phyloP scores from a whole-genome alignment of 2,113 vertebrate genomes.

The Sapajus apella region DNA sequence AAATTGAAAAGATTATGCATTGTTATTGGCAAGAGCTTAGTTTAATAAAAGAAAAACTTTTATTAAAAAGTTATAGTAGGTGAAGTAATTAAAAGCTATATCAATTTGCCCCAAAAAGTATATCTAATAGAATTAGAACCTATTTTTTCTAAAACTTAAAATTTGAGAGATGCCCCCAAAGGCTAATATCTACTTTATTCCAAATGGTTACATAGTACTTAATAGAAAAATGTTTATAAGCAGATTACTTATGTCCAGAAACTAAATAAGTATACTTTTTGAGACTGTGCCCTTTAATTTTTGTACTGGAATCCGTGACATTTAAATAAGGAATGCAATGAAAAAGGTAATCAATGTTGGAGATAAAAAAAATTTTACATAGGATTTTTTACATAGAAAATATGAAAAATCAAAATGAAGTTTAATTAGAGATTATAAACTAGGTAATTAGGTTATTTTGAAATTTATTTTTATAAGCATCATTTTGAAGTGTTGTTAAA shows the following conservation, averaged over 20 bases:
- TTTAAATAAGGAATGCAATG: background rate
- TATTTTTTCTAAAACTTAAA: conserved; percentile 41
- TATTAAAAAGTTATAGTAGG: conserved; percentile 10
- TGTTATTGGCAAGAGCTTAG: conserved; percentile 31
- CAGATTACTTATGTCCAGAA: background rate
- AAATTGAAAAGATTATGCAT: conserved; percentile 1
- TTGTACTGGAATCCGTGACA: background rate
- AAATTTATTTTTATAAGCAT: background rate
- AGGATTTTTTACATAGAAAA: background rate
- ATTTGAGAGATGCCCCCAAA: background rate
- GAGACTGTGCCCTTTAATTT: background rate
- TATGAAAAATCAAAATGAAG: background rate
- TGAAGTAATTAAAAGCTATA: conserved; percentile 30
- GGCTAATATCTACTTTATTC: background rate
- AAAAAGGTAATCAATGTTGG: background rate
- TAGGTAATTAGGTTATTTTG: background rate
- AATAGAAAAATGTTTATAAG: background rate
- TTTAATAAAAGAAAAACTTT: conserved; percentile 46
- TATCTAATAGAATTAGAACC: conserved; percentile 40
- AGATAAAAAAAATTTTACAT: background rate
- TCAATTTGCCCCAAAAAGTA: background rate
- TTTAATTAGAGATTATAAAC: background rate
- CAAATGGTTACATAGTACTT: background rate
- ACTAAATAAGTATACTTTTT: background rate
- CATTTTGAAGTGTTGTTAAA: background rate